Base-by-base conservation (phyloP, 1,140 invertebrate species). In the Euwallacea similis region DNA sequence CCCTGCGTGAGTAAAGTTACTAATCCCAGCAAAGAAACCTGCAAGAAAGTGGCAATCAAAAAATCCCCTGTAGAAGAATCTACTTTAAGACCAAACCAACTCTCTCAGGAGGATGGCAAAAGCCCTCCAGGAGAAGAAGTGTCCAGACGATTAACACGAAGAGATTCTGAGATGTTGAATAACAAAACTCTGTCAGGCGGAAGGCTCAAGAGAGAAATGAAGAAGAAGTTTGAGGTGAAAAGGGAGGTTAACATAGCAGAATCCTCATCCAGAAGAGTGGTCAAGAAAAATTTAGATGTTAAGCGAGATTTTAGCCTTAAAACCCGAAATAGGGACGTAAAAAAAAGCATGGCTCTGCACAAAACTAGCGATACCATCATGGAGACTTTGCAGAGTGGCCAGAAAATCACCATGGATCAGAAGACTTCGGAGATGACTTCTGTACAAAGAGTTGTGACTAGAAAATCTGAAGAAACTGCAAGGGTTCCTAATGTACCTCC, bases 281-380 rank as follows among this genome's bases (percentile, higher is more conserved):
- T 69, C 13, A 74, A 64, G 21, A 74, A 69, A 61, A 72, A 66
- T 15, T 7, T 72, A 0, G 68, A 65, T 43, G 15, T 74, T 7
- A 74, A 72, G 11, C 71, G 59, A 13, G 66, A 72, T 41, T 43
- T 74, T 46, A 72, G 11, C 7, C 63, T 70, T 9, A 70, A 71
- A 47, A 74, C 46, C 33, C 46, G 66, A n/a, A 63, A 42, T 42
- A 70, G 61, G 15, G 71, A 66, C 6, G 58, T 70, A 1, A 73
- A 70, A 44, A 70, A 71, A 62, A 70, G 61, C 41, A 42, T 66
- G 7, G 72, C 55, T 73, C 8, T 71, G 7, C 67, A 65, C 16
- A 71, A 71, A 41, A 71, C 63, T 9, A 66, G 42, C 10, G 85
- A 72, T 11, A 66, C 64, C 9, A 16, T 56, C 7, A 11, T 63